Evolutionary conservation across 2,113 vertebrate genomes (phyloP), one percentile per base, ranked within the genome.

Genomic region (Chlorodrepanis virens): DNA sequence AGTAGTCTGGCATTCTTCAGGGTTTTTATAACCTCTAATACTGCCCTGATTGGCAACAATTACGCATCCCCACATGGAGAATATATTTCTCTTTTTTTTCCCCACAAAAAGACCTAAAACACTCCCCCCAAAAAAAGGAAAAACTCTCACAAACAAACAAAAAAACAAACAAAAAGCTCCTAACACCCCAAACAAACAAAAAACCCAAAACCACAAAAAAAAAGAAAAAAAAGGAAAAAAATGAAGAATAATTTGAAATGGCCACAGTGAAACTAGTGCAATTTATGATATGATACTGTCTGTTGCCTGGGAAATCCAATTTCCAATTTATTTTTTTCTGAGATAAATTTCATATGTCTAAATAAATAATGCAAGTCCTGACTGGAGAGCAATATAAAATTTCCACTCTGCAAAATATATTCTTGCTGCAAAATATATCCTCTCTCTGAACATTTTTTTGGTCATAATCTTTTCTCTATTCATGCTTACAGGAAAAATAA

Each of bases 111-210:
- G 14, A 2, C 3, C 5, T 10, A 4, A 65, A 65, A 40, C n/a
- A 23, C 1, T 35, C 35, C 35, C 10, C 18, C 4, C 6, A 6
- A 20, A 68, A 23, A 60, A 40, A 0, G 8, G 0, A 22, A 16
- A 11, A 12, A 3, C 0, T 6, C 11, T 5, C 5, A 18, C 42
- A 59, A 37, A 22, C 14, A 37, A 31, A 23, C 10, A 29, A 59
- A 10, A 11, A 71, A 42, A 8, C 6, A 42, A 56, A 44, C 11
- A 49, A 54, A 33, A 3, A 25, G 29, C 2, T 21, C 5, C 21
- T 7, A 25, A 25, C 11, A 3, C 20, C 20, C 24, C 20, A 19
- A 72, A 16, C 13, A 57, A 54, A 15, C 11, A 33, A 35, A 28
- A 9, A 37, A 47, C 5, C 7, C 3, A 47, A 75, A 37, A 6